Percentiles rank a stretch among this genome's conserved stretches.
Conservation (phyloP, 2,888 invertebrate species). For the Hartigia nigra region DNA sequence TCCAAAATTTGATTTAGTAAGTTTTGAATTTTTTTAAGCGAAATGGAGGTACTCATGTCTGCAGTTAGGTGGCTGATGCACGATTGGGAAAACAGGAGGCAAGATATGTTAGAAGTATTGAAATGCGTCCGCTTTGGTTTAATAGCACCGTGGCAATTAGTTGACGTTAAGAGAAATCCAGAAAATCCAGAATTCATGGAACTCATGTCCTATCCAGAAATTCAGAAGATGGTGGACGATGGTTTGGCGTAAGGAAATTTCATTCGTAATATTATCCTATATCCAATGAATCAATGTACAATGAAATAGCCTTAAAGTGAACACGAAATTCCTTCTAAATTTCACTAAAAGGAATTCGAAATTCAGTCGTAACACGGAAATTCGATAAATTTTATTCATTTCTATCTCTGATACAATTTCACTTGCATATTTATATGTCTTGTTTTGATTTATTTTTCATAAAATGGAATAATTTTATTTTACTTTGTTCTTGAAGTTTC, state of each 20-base stretch:
- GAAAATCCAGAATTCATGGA: conserved; percentile 79
- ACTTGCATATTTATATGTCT: too few relatives aligned
- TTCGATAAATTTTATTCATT: background rate
- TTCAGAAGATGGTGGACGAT: conserved; percentile 83
- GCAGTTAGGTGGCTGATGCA: conserved; percentile 83
- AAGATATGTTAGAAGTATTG: conserved; percentile 72
- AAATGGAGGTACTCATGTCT: conserved; percentile 83
- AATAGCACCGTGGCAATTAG: conserved; percentile 83
- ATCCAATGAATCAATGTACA: background rate
- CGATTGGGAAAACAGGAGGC: conserved; percentile 74
- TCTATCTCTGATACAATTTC: background rate
- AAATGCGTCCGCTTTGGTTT: conserved; percentile 81
- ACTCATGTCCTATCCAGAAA: conserved; percentile 74
- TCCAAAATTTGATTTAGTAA: background rate
- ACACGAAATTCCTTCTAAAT: background rate
- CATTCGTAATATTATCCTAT: background rate
- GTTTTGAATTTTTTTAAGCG: conserved; percentile 62
- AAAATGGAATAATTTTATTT: background rate
- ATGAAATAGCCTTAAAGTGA: background rate
- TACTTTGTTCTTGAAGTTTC: conserved; percentile 67
- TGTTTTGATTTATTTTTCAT: background rate
- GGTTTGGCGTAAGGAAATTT: conserved; percentile 76
- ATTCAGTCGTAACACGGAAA: background rate
- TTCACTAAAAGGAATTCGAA: background rate
- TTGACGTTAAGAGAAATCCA: conserved; percentile 80